Evolutionary conservation across 30 jellyfish, hydroid and myxozoan genomes (phyloP).

Genomic region (Pseudorhiza aurosa): DNA sequence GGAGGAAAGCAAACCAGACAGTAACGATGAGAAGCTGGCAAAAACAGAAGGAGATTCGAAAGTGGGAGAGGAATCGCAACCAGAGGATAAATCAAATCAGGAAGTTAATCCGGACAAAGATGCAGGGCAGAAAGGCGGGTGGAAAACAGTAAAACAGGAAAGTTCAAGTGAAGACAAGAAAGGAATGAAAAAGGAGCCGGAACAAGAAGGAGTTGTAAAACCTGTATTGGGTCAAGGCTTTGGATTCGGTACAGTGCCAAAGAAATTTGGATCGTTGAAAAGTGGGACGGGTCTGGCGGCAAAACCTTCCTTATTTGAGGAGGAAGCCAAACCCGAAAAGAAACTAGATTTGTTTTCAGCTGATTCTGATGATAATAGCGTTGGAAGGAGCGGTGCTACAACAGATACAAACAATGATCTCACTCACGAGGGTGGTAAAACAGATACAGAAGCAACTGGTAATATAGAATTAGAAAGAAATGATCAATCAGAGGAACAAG

Average conservation of each 20-base stretch:
- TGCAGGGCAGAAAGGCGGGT: conserved; percentile 41
- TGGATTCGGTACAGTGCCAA: conserved; percentile 36
- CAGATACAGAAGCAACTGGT: too few species aligned
- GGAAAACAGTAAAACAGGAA: conserved; percentile 32
- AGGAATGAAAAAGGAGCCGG: not conserved
- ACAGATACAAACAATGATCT: not conserved
- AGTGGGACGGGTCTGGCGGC: conserved; percentile 42
- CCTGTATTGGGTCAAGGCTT: conserved; percentile 46
- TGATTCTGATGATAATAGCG: conserved; percentile 28
- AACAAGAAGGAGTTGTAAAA: not conserved
- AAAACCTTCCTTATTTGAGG: conserved; percentile 57
- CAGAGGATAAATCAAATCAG: too few species aligned
- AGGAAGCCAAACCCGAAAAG: conserved; percentile 55
- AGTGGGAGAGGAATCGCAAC: not conserved
- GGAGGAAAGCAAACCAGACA: conserved; percentile 12
- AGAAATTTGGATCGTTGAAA: conserved; percentile 29
- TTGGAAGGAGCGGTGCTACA: not conserved
- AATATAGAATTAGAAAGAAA: too few species aligned
- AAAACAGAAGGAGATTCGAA: not conserved
- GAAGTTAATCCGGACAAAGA: not conserved
- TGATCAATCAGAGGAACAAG: too few species aligned
- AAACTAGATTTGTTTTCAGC: conserved; percentile 59
- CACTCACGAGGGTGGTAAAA: too few species aligned
- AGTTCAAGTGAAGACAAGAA: not conserved
- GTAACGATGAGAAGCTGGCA: not conserved